Percentiles rank a stretch among this genome's conserved stretches.
These are phyloP conservation scores for Anastrepha ludens DNA, from an alignment of 1,140 invertebrate genomes.

Conservation along the genomic window DNA sequence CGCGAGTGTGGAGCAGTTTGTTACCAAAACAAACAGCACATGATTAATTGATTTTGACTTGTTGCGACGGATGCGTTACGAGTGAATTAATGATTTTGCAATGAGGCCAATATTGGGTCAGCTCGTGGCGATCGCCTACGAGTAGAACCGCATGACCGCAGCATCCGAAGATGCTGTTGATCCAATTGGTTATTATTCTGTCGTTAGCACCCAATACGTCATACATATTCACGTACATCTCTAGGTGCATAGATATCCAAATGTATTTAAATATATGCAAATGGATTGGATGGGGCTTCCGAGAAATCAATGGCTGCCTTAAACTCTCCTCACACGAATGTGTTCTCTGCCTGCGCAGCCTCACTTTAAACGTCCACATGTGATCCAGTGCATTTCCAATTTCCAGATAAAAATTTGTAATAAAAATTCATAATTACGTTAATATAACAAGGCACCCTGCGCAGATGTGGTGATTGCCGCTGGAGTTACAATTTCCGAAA, in stretches of 20 bases:
- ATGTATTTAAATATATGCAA: background rate
- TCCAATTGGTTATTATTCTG: background rate
- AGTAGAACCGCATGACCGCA: background rate
- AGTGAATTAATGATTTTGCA: constrained; percentile 4
- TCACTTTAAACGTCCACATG: background rate
- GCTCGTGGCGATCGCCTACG: background rate
- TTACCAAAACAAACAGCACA: constrained; percentile 42
- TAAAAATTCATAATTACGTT: constrained; percentile 18
- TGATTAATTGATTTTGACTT: constrained; percentile 45
- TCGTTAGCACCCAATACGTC: background rate
- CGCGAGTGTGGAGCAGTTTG: background rate
- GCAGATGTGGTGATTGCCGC: background rate
- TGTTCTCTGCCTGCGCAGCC: too few species aligned
- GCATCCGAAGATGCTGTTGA: background rate
- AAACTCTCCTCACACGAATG: background rate
- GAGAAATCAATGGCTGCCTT: background rate
- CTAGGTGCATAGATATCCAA: background rate
- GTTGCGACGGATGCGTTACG: background rate
- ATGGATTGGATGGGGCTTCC: background rate
- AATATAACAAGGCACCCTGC: constrained; percentile 3
- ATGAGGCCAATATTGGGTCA: background rate
- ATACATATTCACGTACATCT: background rate
- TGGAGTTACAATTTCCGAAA: background rate
- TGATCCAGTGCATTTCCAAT: background rate
- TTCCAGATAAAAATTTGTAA: background rate